Base-by-base conservation (phyloP, 2,797 vertebrate species). In the Botia almorhae region DNA sequence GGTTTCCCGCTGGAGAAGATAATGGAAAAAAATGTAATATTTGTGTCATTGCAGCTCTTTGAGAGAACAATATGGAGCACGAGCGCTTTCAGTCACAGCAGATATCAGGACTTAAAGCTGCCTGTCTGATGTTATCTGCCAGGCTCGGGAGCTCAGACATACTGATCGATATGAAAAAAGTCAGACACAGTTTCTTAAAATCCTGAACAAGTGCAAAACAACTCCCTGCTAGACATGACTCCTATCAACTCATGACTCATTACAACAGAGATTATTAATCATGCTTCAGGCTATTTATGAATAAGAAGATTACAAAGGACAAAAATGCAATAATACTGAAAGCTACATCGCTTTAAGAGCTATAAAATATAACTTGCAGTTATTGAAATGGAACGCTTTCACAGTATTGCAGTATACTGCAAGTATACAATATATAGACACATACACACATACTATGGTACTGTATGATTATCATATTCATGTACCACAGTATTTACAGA, bases 1-100 rank as follows among this genome's bases (percentile, higher is more conserved):
- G 81, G 65, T 87, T 89, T 80, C 82, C 81, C 65, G 83, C 88
- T 79, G 84, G 83, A 75, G 82, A 73, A 85, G 85, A 89, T 92
- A 91, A 93, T 89, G 87, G 90, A 89, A 70, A 69, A 67, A 80
- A 80, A 13, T 26, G 16, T 84, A 69, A 70, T 81, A 74, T 82
- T 80, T 76, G 69, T 78, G 76, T 80, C 76, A 78, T 70, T 81
- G 67, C 55, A 53, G 60, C 26, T 55, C 61, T 76, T 58, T 61
- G 56, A 78, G 80, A 61, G 70, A 79, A 79, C 87, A 90, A 91
- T 89, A 89, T 89, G 78, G 16, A 86, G 76, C 80, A 84, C 80
- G 78, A 50, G 43, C 50, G 80, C 60, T 67, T 63, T 80, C 74
- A 71, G 69, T 51, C 70, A 69, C 73, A 69, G 74, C 74, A 65